These are phyloP conservation scores for Pseudoips prasinana DNA, from an alignment of 2,888 invertebrate genomes.

Conservation along the genomic window DNA sequence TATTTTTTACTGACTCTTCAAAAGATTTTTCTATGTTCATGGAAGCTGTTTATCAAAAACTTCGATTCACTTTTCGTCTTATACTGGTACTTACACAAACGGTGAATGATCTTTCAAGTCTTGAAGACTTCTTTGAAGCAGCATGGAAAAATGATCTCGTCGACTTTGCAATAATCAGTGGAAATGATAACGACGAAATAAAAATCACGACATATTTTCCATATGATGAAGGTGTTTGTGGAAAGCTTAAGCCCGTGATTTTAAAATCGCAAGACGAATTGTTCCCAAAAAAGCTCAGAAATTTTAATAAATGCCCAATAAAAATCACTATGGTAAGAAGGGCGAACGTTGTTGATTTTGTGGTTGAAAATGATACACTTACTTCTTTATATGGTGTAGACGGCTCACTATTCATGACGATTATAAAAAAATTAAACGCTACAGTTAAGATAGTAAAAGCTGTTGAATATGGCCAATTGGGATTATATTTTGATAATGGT, in stretches of 20 bases:
- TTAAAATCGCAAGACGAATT: conserved; percentile 28
- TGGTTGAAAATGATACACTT: conserved; percentile 31
- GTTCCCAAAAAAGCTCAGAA: conserved; percentile 49
- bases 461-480: conserved; percentile 25
- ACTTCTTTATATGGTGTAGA: conserved; percentile 42
- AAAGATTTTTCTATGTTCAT: conserved; percentile 41
- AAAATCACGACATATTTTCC: conserved; percentile 56
- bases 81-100: no score
- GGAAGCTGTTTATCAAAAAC: conserved; percentile 29
- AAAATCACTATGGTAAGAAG: conserved; percentile 32
- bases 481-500: no score
- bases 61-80: no score
- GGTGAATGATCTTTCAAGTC: no score
- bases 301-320: no score
- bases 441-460: conserved; percentile 34
- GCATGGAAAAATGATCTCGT: no score
- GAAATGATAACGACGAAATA: no score
- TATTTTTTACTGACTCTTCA: conserved; percentile 40
- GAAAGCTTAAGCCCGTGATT: conserved; percentile 37
- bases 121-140: no score
- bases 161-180: no score
- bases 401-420: conserved; percentile 34
- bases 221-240: conserved; percentile 42
- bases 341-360: conserved; percentile 36
- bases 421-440: conserved; percentile 44